phyloP scores from a whole-genome alignment of 2,113 vertebrate genomes.

The Phalacrocorax brasilianus region DNA sequence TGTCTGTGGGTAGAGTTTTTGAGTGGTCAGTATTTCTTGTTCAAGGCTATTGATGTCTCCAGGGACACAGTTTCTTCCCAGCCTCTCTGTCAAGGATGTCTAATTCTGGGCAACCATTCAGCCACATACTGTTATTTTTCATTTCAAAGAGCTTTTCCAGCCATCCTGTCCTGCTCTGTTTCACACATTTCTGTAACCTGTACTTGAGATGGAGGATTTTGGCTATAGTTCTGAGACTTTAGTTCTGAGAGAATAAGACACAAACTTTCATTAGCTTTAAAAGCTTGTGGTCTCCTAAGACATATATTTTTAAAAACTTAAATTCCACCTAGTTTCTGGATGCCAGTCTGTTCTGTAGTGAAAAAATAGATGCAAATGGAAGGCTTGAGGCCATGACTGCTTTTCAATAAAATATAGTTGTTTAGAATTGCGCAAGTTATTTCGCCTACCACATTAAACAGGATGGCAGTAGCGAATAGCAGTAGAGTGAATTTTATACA shows the following conservation, averaged over 20 bases:
- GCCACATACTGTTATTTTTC: not conserved
- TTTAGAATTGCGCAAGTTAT: not conserved
- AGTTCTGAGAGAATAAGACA: not conserved
- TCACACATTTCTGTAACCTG: not conserved
- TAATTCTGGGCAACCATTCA: not conserved
- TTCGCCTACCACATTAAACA: not conserved
- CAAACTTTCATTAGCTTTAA: not conserved
- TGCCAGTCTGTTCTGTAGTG: not conserved
- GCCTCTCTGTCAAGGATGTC: not conserved
- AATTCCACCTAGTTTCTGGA: not conserved
- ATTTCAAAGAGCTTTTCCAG: not conserved
- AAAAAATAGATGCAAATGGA: not conserved
- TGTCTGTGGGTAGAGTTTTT: accelerated
- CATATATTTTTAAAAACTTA: not conserved
- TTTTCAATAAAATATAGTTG: not conserved
- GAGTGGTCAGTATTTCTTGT: not conserved
- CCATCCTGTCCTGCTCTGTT: not conserved
- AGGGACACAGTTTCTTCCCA: not conserved
- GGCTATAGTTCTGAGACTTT: not conserved
- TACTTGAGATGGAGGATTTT: not conserved
- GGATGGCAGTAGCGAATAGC: not conserved
- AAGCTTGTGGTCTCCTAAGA: not conserved
- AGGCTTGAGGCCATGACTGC: not conserved
- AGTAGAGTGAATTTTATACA: not conserved
- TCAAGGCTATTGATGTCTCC: not conserved